These are phyloP conservation scores for Montipora capitata DNA, from an alignment of 92 coral and sea anemone species.

Conservation along the genomic window DNA sequence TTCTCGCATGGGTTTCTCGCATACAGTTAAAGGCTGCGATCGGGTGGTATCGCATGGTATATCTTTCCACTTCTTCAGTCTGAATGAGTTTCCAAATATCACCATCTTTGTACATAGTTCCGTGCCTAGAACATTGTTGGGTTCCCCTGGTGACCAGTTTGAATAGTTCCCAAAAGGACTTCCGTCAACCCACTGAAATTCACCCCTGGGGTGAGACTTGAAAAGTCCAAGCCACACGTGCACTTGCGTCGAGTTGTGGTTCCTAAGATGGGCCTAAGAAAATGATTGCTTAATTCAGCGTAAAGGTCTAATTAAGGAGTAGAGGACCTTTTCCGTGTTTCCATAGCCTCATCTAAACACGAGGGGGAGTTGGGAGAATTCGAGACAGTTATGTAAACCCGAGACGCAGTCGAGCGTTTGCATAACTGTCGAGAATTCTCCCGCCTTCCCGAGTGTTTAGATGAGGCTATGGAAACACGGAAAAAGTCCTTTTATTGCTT, in stretches of 20 bases:
- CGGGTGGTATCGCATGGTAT: neutral
- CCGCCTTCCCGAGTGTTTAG: no score
- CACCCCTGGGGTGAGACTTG: neutral
- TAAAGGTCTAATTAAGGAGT: no score
- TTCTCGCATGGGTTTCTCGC: conserved; percentile 34
- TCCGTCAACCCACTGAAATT: conserved; percentile 36
- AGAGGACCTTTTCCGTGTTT: no score
- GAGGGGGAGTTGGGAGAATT: no score
- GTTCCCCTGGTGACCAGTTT: conserved; percentile 44
- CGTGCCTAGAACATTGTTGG: conserved; percentile 4
- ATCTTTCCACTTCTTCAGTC: conserved; percentile 28
- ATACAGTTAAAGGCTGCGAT: neutral
- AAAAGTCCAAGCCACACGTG: conserved; percentile 37
- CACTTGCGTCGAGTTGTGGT: neutral
- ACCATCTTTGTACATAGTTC: conserved; percentile 34
- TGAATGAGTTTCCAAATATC: neutral
- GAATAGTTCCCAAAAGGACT: conserved; percentile 3
- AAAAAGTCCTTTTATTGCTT: no score
- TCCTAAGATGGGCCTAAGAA: conserved; percentile 1
- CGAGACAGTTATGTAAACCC: no score
- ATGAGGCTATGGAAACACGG: no score
- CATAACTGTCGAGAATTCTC: no score
- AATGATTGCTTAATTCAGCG: no score
- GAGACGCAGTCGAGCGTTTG: no score
- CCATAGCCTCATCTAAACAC: no score